These are phyloP conservation scores for Spizella passerina DNA, from an alignment of 2,797 vertebrate genomes.

Conservation along the genomic window DNA sequence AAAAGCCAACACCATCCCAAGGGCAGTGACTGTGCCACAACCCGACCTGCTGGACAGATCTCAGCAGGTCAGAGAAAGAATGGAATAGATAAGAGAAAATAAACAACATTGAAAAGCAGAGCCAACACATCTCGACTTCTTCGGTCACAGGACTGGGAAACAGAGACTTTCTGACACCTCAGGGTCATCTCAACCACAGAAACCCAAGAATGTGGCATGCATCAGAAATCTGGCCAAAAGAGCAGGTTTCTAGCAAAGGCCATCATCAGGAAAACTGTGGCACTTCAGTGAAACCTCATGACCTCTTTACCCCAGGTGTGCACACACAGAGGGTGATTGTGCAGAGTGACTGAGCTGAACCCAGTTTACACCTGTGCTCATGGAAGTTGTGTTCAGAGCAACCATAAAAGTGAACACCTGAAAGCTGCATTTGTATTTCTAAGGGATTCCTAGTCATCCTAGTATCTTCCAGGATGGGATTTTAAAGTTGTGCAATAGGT, in stretches of 20 bases:
- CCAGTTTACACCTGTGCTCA: fast-evolving
- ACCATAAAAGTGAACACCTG: not conserved
- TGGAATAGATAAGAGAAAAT: fast-evolving
- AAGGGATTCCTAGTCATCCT: not conserved
- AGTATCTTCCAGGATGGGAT: not conserved
- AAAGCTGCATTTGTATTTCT: not conserved
- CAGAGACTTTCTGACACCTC: too few species aligned
- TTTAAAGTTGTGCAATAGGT: not conserved
- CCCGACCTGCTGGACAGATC: too few species aligned
- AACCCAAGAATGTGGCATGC: not conserved
- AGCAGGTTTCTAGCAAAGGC: not conserved
- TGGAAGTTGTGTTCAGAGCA: not conserved
- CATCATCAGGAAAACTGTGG: not conserved
- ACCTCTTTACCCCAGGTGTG: fast-evolving
- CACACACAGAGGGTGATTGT: not conserved
- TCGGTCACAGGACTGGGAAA: too few species aligned
- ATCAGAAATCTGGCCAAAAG: not conserved
- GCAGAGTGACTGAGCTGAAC: fast-evolving
- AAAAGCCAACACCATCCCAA: too few species aligned
- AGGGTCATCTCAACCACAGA: too few species aligned
- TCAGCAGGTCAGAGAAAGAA: too few species aligned
- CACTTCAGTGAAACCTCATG: not conserved
- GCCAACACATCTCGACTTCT: fast-evolving
- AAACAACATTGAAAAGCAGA: too few species aligned
- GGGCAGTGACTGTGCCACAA: too few species aligned